Evolutionary conservation across 2,888 invertebrate species (phyloP).

Genomic region (Lithophane socia): DNA sequence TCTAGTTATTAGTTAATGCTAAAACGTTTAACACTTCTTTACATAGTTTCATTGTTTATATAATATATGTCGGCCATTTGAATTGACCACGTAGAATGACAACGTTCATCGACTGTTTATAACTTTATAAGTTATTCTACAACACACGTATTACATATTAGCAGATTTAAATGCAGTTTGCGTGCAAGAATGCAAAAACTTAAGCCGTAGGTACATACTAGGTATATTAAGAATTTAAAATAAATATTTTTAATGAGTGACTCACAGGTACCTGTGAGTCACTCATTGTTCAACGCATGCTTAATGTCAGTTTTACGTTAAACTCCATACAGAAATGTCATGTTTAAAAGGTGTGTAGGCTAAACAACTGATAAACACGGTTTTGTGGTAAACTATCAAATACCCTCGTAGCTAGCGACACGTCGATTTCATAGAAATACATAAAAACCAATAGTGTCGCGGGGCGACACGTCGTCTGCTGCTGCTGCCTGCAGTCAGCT

Average conservation of each 20-base stretch:
- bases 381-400: too few species aligned
- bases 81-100: slow-evolving; percentile 10
- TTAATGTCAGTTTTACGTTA: too few species aligned
- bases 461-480: too few species aligned
- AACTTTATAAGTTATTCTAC: slow-evolving; percentile 29
- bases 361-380: too few species aligned
- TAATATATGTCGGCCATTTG: background rate
- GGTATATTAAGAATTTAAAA: background rate
- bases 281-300: background rate
- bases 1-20: too few species aligned
- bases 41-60: background rate
- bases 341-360: too few species aligned
- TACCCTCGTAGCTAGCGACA: too few species aligned
- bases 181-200: slow-evolving; percentile 22
- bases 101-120: slow-evolving; percentile 18
- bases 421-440: too few species aligned
- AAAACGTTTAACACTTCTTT: background rate
- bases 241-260: background rate
- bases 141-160: slow-evolving; percentile 5
- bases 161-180: slow-evolving; percentile 15
- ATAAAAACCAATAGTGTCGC: too few species aligned
- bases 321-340: too few species aligned
- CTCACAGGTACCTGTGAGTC: background rate
- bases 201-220: background rate
- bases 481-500: too few species aligned